Evolutionary conservation across 2,797 vertebrate genomes (phyloP).

Genomic region (Sorex maritimensis): DNA sequence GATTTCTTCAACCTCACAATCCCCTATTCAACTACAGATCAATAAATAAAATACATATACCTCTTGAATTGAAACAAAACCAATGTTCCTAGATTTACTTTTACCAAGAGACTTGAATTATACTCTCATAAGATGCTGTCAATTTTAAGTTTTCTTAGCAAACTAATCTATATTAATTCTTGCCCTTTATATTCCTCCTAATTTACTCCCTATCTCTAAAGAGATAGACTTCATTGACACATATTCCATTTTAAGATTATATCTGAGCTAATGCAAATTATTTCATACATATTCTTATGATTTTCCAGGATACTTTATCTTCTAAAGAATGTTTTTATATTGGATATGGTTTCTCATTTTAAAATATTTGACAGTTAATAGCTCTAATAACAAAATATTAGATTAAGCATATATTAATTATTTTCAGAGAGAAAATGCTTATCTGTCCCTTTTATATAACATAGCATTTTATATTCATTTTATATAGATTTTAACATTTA

Average conservation of each 20-base stretch:
- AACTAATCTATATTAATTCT: not conserved
- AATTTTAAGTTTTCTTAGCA: not conserved
- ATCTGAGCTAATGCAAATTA: slow-evolving; percentile 50
- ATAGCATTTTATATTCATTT: slow-evolving; percentile 72
- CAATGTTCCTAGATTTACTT: not conserved
- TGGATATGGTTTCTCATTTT: slow-evolving; percentile 69
- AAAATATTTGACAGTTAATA: slow-evolving; percentile 71
- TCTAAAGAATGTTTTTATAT: slow-evolving; percentile 50
- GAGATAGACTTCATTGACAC: not conserved
- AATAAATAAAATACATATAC: not conserved
- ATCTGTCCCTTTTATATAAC: not conserved
- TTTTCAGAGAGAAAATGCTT: slow-evolving; percentile 79
- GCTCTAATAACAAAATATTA: slow-evolving; percentile 76
- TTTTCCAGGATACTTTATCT: slow-evolving; percentile 42
- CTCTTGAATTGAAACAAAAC: slow-evolving; percentile 32
- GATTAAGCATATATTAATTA: slow-evolving; percentile 75
- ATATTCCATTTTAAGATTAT: slow-evolving; percentile 30
- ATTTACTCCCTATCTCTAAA: not conserved
- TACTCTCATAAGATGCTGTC: not conserved
- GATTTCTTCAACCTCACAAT: not conserved
- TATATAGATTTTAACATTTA: slow-evolving; percentile 75
- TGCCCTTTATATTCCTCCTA: not conserved
- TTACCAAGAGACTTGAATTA: not conserved
- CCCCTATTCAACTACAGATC: not conserved
- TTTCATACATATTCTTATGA: not conserved